These are phyloP conservation scores for Neosalanx taihuensis DNA, from an alignment of 2,797 vertebrate species.

Conservation along the genomic window DNA sequence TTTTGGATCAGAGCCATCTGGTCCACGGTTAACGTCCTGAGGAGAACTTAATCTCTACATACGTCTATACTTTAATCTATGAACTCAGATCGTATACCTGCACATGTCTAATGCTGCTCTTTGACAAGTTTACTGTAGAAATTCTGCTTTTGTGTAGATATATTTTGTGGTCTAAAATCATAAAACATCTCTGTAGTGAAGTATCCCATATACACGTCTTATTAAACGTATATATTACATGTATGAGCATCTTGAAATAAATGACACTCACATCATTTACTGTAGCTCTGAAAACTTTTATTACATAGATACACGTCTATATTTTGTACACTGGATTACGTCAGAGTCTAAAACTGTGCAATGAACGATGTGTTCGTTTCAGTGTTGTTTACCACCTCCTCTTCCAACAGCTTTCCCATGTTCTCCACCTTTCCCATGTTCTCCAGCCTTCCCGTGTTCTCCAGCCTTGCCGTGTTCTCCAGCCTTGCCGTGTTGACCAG, in stretches of 20 bases:
- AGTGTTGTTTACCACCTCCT: not conserved
- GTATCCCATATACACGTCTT: too few species aligned
- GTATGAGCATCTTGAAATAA: not conserved
- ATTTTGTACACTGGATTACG: not conserved
- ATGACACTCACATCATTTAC: not conserved
- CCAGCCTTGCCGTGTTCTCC: too few species aligned
- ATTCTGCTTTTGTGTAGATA: too few species aligned
- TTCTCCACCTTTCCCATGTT: not conserved
- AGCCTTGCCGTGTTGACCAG: not conserved
- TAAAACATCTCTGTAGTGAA: too few species aligned
- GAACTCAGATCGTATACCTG: not conserved
- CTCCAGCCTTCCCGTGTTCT: not conserved
- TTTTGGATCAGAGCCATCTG: not conserved
- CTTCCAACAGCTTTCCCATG: not conserved
- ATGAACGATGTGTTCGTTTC: too few species aligned
- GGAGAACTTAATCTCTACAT: not conserved
- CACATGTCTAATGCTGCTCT: not conserved
- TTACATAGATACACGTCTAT: not conserved
- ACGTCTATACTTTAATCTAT: not conserved
- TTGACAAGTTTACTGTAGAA: not conserved
- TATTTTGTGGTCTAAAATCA: too few species aligned
- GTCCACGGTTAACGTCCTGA: not conserved
- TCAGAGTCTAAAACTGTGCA: not conserved
- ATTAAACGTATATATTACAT: too few species aligned
- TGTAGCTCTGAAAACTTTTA: conserved; percentile 2